Evolutionary conservation across 2,113 vertebrate genomes (phyloP), one percentile per base, ranked within the genome.

Genomic region (Struthio camelus): DNA sequence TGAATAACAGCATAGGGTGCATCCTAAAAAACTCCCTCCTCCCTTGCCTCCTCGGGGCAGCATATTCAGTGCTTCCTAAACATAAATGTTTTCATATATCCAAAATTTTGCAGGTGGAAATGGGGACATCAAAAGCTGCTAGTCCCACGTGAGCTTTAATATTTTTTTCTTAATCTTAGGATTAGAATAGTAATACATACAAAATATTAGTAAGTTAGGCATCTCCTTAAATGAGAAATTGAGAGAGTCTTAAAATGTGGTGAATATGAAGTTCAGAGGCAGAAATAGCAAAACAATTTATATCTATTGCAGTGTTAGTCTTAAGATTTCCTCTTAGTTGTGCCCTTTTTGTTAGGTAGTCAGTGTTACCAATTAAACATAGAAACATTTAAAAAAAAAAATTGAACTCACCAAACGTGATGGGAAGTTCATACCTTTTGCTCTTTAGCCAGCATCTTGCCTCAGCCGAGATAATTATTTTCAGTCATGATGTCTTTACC

Each of bases 21-120:
- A 27, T 54, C 38, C 1, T 0, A 88, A 53, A 62, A 56, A 1
- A 73, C 2, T 53, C 23, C 28, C 8, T 27, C 14, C 46, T 7
- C 46, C 18, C 53, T 3, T 13, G 28, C 25, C 2, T 6, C 7
- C 2, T 9, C 10, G 46, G 5, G 7, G 44, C 5, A 79, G 1
- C 3, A 58, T 40, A 4, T 3, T 51, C 14, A 36, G 2, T 42
- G 13, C 44, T 48, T 80, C 38, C 13, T 61, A 78, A 36, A 51
- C 17, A 2, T 44, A 53, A 40, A 20, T 7, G 10, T 80, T 87
- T 69, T 53, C 51, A 18, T 50, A 28, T 2, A 2, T 25, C 38
- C 6, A 28, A 3, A 84, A n/a, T 75, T 64, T 81, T 87, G 17
- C 10, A 67, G 2, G 3, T 44, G 8, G 72, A 90, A 93, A 73